phyloP scores from a whole-genome alignment of 2,888 invertebrate species.

The Poecilus cupreus region DNA sequence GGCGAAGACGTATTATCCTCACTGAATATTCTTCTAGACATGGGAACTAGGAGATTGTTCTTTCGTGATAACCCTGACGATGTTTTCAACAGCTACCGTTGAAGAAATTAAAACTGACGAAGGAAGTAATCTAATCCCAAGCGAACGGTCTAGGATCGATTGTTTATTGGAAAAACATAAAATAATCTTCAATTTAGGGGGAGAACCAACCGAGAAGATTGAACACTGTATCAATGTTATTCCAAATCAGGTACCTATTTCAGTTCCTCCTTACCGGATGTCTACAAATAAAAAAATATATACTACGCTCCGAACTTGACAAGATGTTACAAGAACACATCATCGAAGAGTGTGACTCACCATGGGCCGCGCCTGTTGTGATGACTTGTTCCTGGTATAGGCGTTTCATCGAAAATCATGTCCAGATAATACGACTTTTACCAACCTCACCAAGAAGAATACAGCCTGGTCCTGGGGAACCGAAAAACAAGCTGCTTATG shows the following conservation, averaged over 20 bases:
- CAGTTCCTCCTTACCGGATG: constrained; percentile 66
- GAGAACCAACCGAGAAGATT: constrained; percentile 18
- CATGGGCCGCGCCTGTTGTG: constrained; percentile 68
- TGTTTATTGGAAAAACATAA: too few relatives aligned
- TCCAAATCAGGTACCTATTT: constrained; percentile 65
- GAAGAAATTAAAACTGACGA: not conserved
- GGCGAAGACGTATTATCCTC: not conserved
- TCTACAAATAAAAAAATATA: constrained; percentile 63
- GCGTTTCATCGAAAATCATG: not conserved
- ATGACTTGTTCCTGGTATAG: too few relatives aligned
- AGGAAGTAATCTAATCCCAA: not conserved
- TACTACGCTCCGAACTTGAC: constrained; percentile 64
- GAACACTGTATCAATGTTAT: constrained; percentile 65
- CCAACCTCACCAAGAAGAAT: not conserved
- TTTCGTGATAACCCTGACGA: not conserved
- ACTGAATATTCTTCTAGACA: not conserved
- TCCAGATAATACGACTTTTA: too few relatives aligned
- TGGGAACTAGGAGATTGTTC: not conserved
- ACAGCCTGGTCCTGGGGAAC: not conserved
- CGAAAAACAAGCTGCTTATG: not conserved
- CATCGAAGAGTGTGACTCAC: constrained; percentile 69
- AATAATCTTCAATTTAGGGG: not conserved
- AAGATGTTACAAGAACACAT: constrained; percentile 66
- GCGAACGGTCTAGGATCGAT: too few relatives aligned
- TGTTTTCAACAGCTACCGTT: not conserved